Conservation (phyloP, 2,113 vertebrate genomes). For the Peucedramus taeniatus region DNA sequence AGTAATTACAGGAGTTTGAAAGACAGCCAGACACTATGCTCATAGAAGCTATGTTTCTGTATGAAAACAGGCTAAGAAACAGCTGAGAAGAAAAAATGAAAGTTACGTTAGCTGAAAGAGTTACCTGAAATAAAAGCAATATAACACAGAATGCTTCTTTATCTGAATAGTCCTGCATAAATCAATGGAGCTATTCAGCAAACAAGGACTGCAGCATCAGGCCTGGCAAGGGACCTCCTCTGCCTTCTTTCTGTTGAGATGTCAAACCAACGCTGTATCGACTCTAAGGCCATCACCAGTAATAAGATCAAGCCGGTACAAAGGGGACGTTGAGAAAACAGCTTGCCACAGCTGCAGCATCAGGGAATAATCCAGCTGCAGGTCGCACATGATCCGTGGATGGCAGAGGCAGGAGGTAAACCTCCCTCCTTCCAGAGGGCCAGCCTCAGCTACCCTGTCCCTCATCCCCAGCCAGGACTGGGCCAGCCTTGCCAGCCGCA, state of each 20-base stretch:
- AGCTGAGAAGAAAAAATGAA: neutral
- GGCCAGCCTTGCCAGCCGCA: neutral
- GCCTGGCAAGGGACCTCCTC: neutral
- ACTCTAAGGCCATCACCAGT: neutral
- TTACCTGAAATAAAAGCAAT: neutral
- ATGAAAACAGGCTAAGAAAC: neutral
- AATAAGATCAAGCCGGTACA: constrained; percentile 9
- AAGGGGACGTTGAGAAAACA: neutral
- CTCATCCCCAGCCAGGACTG: neutral
- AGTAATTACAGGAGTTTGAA: neutral
- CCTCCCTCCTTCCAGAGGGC: neutral
- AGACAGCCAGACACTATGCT: neutral
- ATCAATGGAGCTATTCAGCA: constrained; percentile 5
- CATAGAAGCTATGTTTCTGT: neutral
- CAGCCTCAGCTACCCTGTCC: neutral
- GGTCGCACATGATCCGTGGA: neutral
- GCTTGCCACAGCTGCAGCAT: neutral
- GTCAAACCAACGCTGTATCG: neutral
- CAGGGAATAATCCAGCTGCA: constrained; percentile 41
- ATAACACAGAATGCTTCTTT: neutral
- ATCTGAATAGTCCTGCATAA: neutral
- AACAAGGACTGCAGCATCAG: neutral
- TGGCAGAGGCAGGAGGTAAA: neutral
- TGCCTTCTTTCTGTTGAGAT: neutral
- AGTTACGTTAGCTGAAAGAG: neutral